These are phyloP conservation scores for Catharus bicknelli DNA, from an alignment of 2,113 vertebrate species.

Conservation along the genomic window DNA sequence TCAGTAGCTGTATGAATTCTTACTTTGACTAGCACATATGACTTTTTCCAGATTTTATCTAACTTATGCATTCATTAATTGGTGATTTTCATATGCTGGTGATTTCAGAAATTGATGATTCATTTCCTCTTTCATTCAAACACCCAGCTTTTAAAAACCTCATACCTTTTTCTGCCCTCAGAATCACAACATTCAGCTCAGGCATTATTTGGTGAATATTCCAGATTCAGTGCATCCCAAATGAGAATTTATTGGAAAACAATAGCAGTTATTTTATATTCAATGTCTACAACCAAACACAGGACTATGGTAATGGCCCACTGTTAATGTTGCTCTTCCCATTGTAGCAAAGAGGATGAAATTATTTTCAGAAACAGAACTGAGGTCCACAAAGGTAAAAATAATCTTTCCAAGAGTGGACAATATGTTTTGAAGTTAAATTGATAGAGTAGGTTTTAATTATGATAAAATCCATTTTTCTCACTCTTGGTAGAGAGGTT, in stretches of 20 bases:
- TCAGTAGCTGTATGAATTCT: conserved; percentile 44
- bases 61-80: conserved; percentile 34
- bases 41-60: conserved; percentile 35
- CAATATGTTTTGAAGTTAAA: not conserved
- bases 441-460: not conserved
- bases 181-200: not conserved
- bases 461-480: not conserved
- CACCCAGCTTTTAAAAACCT: not conserved
- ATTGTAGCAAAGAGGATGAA: not conserved
- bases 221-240: not conserved
- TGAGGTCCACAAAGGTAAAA: not conserved
- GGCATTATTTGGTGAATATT: not conserved
- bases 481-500: not conserved
- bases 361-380: not conserved
- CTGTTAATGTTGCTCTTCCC: not conserved
- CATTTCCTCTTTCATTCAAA: not conserved
- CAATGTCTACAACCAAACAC: not conserved
- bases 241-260: not conserved
- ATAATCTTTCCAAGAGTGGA: not conserved
- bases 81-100: not conserved
- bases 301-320: not conserved
- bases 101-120: conserved; percentile 25
- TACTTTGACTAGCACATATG: conserved; percentile 8
- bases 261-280: not conserved
- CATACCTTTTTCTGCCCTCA: not conserved